phyloP scores from a whole-genome alignment of 23 tunicate genomes.

The Trididemnum clinides region DNA sequence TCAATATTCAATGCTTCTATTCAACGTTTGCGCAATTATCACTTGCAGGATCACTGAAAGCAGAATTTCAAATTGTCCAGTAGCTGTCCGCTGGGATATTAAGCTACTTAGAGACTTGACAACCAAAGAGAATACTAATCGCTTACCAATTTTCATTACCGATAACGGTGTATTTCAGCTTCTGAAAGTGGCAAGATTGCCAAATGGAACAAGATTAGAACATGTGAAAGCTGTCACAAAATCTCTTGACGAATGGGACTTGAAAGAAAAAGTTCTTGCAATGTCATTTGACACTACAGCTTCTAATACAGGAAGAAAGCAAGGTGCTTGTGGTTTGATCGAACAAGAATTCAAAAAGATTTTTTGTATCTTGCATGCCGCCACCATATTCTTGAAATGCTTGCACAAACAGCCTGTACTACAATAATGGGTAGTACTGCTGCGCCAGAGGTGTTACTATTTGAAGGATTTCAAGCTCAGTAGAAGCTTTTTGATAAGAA shows the following conservation, averaged over 20 bases:
- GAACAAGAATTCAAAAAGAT: background rate
- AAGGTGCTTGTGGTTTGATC: background rate
- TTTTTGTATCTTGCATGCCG: too few species aligned
- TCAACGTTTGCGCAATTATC: background rate
- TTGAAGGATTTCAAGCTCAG: too few species aligned
- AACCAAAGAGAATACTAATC: background rate
- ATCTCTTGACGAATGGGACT: background rate
- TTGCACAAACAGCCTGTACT: too few species aligned
- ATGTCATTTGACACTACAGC: too few species aligned
- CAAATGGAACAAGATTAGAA: background rate
- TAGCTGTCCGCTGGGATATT: slow-evolving; percentile 8
- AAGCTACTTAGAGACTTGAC: slow-evolving; percentile 4
- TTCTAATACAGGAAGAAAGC: background rate
- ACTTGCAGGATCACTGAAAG: slow-evolving; percentile 1
- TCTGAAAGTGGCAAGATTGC: background rate
- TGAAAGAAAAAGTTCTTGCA: background rate
- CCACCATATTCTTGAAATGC: too few species aligned
- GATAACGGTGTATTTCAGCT: slow-evolving; percentile 1
- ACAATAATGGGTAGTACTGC: too few species aligned
- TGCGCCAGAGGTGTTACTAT: too few species aligned
- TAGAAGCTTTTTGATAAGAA: too few species aligned
- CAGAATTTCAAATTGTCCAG: slow-evolving; percentile 1
- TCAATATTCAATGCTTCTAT: background rate
- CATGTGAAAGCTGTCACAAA: background rate
- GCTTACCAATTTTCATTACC: background rate